phyloP scores from a whole-genome alignment of 2,888 invertebrate genomes.

The Cloeon dipterum region DNA sequence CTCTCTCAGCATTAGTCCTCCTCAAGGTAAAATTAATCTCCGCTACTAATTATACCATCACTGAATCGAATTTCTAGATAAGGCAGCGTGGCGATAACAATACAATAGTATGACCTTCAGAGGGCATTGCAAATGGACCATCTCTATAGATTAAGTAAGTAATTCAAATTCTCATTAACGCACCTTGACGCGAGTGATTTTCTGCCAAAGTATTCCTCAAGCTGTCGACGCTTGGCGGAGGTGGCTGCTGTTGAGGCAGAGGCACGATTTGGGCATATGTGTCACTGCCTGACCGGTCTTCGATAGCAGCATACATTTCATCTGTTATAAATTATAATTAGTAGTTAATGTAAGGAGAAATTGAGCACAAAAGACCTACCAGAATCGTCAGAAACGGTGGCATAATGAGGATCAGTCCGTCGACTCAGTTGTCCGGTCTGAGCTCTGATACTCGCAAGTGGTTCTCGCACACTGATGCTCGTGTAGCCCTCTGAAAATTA shows the following conservation, averaged over 20 bases:
- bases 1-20: no score
- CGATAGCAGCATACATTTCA: conserved; percentile 79
- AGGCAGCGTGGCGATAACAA: no score
- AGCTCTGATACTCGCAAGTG: conserved; percentile 52
- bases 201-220: conserved; percentile 28
- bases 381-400: conserved; percentile 80
- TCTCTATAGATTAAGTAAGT: no score
- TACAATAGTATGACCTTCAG: no score
- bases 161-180: conserved; percentile 1
- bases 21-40: no score
- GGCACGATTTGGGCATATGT: conserved; percentile 68
- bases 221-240: conserved; percentile 30
- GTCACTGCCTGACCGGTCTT: conserved; percentile 48
- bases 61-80: no score
- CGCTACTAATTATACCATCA: no score
- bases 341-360: conserved; percentile 1
- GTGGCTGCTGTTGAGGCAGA: conserved; percentile 12
- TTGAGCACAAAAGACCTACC: conserved; percentile 32
- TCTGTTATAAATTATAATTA: conserved; percentile 31
- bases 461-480: conserved; percentile 75
- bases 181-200: conserved; percentile 34
- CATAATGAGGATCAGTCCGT: conserved; percentile 45
- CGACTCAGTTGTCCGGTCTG: conserved; percentile 20
- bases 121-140: no score
- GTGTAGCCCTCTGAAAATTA: conserved; percentile 86